Evolutionary conservation across 2,113 vertebrate species (phyloP), one percentile per base, ranked within the genome.

Genomic region (Seriola dumerili): DNA sequence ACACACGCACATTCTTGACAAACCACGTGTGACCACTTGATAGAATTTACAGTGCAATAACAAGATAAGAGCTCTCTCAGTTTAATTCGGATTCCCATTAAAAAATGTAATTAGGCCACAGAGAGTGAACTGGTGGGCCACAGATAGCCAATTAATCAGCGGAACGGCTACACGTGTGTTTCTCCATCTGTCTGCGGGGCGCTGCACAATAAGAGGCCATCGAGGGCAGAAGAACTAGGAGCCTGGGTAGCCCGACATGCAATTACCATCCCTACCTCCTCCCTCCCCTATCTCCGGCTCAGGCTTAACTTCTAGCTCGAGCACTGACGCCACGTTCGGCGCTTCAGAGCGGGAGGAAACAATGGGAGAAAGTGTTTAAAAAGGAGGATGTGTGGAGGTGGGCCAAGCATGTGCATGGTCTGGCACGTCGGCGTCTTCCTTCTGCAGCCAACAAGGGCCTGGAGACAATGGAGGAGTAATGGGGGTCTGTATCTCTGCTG

Each of bases 31-130:
- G 65, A 73, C 83, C 77, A 42, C 83, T 82, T 82, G 76, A 78
- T 87, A 70, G 78, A 83, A 80, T 87, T 77, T 71, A 82, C 61
- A 69, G 80, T 29, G 74, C 80, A 81, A 74, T 83, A 75, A 86
- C 29, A 72, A 84, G 83, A 89, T 89, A 88, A 86, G 74, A 85
- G 65, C 58, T 62, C 71, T 59, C 68, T 57, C 77, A 73, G 72
- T 91, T 90, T 65, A 83, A 91, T 91, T 91, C 50, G 8, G 76
- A 84, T 91, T 85, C 80, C 88, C 72, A 87, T 89, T 89, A 84
- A 69, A 78, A 77, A 38, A 65, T 23, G 21, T 83, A 90, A 88
- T 91, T 87, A 78, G 74, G 62, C 63, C 0, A 50, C 62, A 52
- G 76, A 78, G 67, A 67, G 68, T 66, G 55, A 82, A 76, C 69